These are phyloP conservation scores for Epirrhoe tristata DNA, from an alignment of 2,888 invertebrate genomes.

Conservation along the genomic window DNA sequence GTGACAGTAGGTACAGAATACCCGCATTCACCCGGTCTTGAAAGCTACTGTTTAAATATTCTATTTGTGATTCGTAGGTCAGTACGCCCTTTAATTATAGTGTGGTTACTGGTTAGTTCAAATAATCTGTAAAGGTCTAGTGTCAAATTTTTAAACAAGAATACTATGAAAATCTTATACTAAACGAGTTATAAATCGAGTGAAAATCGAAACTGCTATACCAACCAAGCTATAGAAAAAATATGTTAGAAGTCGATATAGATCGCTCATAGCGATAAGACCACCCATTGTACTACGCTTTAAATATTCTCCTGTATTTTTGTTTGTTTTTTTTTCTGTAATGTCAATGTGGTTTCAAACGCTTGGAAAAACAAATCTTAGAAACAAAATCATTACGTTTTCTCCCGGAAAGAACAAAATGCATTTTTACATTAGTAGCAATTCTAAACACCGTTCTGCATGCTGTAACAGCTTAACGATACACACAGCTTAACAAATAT, in stretches of 20 bases:
- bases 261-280: too few species aligned
- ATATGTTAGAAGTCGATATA: too few species aligned
- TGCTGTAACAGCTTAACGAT: slow-evolving; percentile 59
- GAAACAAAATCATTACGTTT: slow-evolving; percentile 30
- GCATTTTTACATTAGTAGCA: slow-evolving; percentile 72
- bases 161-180: too few species aligned
- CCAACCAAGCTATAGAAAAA: too few species aligned
- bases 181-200: too few species aligned
- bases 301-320: too few species aligned
- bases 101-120: slow-evolving; percentile 9
- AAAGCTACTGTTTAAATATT: slow-evolving; percentile 65
- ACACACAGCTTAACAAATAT: slow-evolving; percentile 50
- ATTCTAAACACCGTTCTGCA: slow-evolving; percentile 64
- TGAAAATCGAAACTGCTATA: too few species aligned
- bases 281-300: too few species aligned
- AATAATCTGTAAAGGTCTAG: slow-evolving; percentile 7
- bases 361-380: not conserved
- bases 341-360: too few species aligned
- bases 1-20: slow-evolving; percentile 35
- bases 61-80: slow-evolving; percentile 61
- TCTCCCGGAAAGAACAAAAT: slow-evolving; percentile 54
- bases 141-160: not conserved
- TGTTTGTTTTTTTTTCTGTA: too few species aligned
- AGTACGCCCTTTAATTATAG: slow-evolving; percentile 33
- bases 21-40: slow-evolving; percentile 46